These are phyloP conservation scores for Escarpia spicata DNA, from an alignment of 2,888 invertebrate species.

Conservation along the genomic window DNA sequence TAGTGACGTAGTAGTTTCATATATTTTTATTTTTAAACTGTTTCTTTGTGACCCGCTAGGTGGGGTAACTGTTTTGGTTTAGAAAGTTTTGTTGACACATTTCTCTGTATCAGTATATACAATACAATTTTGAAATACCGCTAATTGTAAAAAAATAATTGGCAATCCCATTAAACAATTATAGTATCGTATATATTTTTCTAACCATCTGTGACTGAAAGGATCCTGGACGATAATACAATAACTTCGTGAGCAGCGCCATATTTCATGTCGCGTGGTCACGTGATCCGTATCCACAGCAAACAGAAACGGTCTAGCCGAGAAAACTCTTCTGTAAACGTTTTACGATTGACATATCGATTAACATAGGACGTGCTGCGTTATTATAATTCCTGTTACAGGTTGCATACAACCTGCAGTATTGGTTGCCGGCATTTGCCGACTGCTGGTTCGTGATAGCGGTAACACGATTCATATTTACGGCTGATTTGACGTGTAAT, in stretches of 20 bases:
- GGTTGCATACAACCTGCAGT: background rate
- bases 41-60: too few species aligned
- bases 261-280: background rate
- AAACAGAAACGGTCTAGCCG: constrained; percentile 20
- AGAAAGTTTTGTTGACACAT: too few species aligned
- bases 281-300: constrained; percentile 21
- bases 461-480: background rate
- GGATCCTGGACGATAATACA: background rate
- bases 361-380: background rate
- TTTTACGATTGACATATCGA: background rate
- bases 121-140: too few species aligned
- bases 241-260: background rate
- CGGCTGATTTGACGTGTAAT: background rate
- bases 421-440: constrained; percentile 6
- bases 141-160: too few species aligned
- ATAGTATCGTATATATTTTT: too few species aligned
- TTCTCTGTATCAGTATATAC: too few species aligned
- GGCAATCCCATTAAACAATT: too few species aligned
- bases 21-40: too few species aligned
- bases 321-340: background rate
- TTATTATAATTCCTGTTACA: background rate
- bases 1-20: too few species aligned
- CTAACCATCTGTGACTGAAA: too few species aligned
- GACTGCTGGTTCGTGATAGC: background rate
- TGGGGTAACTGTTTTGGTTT: too few species aligned